Evolutionary conservation across 2,888 invertebrate species (phyloP), one percentile per base, ranked within the genome.

Genomic region (Drosophila borborema): DNA sequence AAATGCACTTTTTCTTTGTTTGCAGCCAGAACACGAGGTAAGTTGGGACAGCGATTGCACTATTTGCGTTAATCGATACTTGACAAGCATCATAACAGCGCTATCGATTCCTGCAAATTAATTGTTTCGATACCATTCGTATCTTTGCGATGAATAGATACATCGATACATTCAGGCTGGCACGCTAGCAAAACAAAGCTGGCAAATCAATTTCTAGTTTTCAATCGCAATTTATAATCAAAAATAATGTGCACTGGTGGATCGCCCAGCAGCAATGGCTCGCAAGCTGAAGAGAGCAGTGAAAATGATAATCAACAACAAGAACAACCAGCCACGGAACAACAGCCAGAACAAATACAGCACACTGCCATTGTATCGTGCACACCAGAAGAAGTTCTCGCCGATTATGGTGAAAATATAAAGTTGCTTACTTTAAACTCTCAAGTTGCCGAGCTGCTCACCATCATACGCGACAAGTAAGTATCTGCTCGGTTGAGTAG

Each of bases 391-490:
- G 87, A 91, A 63, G 86, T 92, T 40, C 65, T 83, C 7, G 81
- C 74, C 34, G 91, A 93, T 67, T 93, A 91, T 75, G 93, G 93
- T 3, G 80, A 86, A 20, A 93, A 93, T 77, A 74, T 93, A 1
- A 93, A 93, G 80, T 74, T 93, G 14, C 75, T 93, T 2, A 84
- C 91, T 36, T 82, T 91, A 31, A 93, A 93, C 64, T 88, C 92
- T 4, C 93, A 93, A 81, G 92, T 93, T 14, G 78, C 88, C 16
- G 98, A 98, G 92, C 93, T 98, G 62, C 96, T 97, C 92, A 97
- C 97, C 9, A 98, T 98, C 86, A 94, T 98, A 58, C 94, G 98
- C 38, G 98, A 98, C 94, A 97, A 96, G 97, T 97, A 94, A 94
- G 95, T 90, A 65, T 28, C 18, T 38, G n/a, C 1, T 14, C 28